phyloP scores from a whole-genome alignment of 2,888 invertebrate species.

The Melolontha melolontha region DNA sequence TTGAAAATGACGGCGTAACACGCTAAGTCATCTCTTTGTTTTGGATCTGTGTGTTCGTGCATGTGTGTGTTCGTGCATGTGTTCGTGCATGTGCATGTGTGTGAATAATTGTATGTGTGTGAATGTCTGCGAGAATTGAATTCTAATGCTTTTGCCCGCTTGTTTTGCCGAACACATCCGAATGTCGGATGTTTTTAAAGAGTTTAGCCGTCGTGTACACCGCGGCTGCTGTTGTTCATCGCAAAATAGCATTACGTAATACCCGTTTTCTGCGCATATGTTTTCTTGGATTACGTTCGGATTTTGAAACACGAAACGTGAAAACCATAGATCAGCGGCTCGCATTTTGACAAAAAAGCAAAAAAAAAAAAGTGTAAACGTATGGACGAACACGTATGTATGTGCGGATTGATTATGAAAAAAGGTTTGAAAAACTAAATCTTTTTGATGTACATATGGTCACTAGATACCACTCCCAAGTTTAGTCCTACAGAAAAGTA shows the following conservation, averaged over 20 bases:
- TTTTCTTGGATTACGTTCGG: slow-evolving; percentile 2
- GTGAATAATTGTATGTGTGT: neutral
- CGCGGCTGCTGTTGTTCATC: neutral
- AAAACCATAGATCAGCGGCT: slow-evolving; percentile 1
- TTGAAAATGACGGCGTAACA: neutral
- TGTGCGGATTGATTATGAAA: too few relatives aligned
- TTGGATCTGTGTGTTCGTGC: neutral
- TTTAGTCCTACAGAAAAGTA: too few relatives aligned
- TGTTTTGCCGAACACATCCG: neutral
- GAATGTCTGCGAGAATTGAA: slow-evolving; percentile 2
- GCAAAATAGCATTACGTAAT: slow-evolving; percentile 5
- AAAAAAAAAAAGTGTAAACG: too few relatives aligned
- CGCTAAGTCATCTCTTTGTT: slow-evolving; percentile 9
- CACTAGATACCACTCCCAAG: too few relatives aligned
- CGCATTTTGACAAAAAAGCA: neutral
- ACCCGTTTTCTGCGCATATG: neutral
- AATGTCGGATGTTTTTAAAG: slow-evolving; percentile 5
- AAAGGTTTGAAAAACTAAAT: too few relatives aligned
- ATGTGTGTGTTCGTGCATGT: neutral
- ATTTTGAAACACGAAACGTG: slow-evolving; percentile 10
- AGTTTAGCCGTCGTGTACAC: neutral
- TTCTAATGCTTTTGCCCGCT: neutral
- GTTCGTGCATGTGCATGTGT: neutral
- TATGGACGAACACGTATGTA: too few relatives aligned
- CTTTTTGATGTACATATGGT: too few relatives aligned